Evolutionary conservation across 2,797 vertebrate genomes (phyloP).

Genomic region (Pipistrellus pipistrellus): DNA sequence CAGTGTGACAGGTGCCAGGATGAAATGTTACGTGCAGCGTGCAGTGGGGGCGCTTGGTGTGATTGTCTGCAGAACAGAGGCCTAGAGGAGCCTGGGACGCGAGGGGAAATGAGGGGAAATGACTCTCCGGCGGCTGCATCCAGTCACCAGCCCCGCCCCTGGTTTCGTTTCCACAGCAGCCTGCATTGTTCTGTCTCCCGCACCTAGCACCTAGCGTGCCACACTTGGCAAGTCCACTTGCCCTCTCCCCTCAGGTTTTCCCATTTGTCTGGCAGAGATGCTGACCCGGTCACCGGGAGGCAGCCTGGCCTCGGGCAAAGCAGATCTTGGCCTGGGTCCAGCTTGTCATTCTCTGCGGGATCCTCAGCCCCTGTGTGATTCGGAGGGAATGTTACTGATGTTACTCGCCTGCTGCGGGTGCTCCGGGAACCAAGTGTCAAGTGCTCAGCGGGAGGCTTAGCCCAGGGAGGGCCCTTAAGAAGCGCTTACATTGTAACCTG

Average conservation of each 20-base stretch:
- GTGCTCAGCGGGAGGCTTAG: constrained; percentile 1
- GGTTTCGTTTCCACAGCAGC: neutral
- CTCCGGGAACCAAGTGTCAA: neutral
- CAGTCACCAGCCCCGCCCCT: neutral
- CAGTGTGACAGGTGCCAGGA: constrained; percentile 10
- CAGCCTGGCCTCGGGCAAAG: constrained; percentile 34
- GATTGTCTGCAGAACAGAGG: neutral
- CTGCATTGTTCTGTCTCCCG: constrained; percentile 34
- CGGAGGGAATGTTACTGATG: neutral
- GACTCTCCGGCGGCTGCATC: neutral
- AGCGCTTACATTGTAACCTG: neutral
- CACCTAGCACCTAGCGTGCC: neutral
- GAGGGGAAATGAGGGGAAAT: neutral
- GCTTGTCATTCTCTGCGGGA: constrained; percentile 9
- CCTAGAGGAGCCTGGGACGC: neutral
- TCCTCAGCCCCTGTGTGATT: neutral
- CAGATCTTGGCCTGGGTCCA: constrained; percentile 8
- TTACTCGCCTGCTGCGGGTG: neutral
- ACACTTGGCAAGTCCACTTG: constrained; percentile 11
- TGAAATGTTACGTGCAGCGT: constrained; percentile 13
- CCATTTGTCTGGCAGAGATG: constrained; percentile 45
- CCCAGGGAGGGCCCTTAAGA: neutral
- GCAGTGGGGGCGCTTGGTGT: neutral
- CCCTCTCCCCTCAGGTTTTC: constrained; percentile 47
- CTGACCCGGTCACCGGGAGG: neutral